phyloP scores from a whole-genome alignment of 1,140 invertebrate species.

The Steinernema feltiae region DNA sequence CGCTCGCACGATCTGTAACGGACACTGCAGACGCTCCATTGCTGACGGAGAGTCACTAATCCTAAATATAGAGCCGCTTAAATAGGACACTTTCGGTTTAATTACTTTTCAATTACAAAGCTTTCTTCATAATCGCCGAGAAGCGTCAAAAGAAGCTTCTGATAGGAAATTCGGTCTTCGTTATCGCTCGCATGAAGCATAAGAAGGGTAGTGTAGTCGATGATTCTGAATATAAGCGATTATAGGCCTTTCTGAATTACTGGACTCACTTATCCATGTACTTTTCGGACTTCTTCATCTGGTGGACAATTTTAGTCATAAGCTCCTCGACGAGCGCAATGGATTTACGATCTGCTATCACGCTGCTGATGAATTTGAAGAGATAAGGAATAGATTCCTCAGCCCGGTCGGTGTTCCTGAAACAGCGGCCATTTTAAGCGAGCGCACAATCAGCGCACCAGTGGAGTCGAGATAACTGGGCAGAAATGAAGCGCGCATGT shows the following conservation, averaged over 20 bases:
- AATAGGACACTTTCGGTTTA: background rate
- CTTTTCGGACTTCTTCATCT: background rate
- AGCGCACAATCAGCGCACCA: background rate
- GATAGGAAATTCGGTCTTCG: background rate
- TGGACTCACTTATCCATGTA: background rate
- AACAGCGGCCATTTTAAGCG: background rate
- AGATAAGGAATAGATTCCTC: background rate
- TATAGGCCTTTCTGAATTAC: background rate
- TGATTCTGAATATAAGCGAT: background rate
- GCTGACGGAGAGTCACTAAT: background rate
- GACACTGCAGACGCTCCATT: background rate
- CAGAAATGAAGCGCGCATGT: background rate
- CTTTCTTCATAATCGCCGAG: background rate
- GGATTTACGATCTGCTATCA: background rate
- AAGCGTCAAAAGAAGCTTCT: background rate
- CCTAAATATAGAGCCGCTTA: background rate
- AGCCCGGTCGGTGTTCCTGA: background rate
- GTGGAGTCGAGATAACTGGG: background rate
- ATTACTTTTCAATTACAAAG: background rate
- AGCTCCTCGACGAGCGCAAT: background rate
- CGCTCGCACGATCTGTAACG: background rate
- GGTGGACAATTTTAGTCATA: background rate
- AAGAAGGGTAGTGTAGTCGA: background rate
- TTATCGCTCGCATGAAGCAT: background rate
- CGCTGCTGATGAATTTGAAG: slow-evolving; percentile 2